Conservation (phyloP, 64 coral and sea anemone genomes). For the Montipora capricornis region DNA sequence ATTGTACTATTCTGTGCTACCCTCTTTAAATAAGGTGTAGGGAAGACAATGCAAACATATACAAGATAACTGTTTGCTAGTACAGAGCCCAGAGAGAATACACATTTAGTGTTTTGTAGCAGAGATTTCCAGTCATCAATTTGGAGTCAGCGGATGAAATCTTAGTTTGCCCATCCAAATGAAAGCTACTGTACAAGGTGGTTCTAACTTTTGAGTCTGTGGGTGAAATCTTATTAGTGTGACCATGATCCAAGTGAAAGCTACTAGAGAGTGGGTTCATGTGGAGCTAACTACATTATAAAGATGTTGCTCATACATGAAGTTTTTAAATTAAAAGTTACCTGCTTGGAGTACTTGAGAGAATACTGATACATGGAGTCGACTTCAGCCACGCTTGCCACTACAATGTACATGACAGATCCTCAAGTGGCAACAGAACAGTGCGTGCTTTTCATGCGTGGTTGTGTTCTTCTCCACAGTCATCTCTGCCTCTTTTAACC, state of each 20-base stretch:
- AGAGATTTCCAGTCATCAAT: too few relatives aligned
- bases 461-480: conserved; percentile 92
- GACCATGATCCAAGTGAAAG: background rate
- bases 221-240: background rate
- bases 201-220: background rate
- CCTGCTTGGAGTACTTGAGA: conserved; percentile 96
- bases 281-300: background rate
- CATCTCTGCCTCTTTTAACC: conserved; percentile 95
- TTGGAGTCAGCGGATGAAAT: background rate
- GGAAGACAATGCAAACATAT: too few relatives aligned
- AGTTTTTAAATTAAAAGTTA: background rate
- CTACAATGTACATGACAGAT: conserved; percentile 99
- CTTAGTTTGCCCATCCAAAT: background rate
- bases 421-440: conserved; percentile 93
- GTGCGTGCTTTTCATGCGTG: conserved; percentile 94
- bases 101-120: too few relatives aligned
- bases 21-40: too few relatives aligned
- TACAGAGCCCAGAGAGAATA: too few relatives aligned
- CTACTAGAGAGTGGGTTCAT: background rate
- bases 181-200: background rate
- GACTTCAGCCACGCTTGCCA: conserved; percentile 96
- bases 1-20: too few relatives aligned
- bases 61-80: too few relatives aligned
- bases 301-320: background rate
- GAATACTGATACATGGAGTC: conserved; percentile 98